Conservation (phyloP, 2,888 invertebrate genomes). For the Lochmaea crataegi region DNA sequence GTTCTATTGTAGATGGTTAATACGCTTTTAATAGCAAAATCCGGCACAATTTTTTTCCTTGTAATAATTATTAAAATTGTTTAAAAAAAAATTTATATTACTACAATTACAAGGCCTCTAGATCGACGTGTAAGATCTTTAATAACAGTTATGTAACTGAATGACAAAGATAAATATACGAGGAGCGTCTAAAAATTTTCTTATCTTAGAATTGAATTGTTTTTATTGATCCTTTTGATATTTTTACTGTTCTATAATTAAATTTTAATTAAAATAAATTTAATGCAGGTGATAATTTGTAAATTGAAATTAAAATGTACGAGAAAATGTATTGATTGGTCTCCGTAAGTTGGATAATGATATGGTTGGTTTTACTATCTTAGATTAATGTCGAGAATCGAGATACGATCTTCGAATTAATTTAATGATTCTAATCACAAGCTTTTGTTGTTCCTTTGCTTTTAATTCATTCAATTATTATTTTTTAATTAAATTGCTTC, state of each 20-base stretch:
- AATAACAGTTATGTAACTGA: slow-evolving; percentile 37
- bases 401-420: slow-evolving; percentile 46
- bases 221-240: too few species aligned
- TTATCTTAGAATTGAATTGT: too few species aligned
- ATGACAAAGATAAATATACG: not conserved
- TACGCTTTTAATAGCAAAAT: slow-evolving; percentile 19
- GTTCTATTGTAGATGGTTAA: slow-evolving; percentile 3
- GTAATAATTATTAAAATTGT: slow-evolving; percentile 12
- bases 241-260: too few species aligned
- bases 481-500: slow-evolving; percentile 43
- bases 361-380: slow-evolving; percentile 41
- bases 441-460: slow-evolving; percentile 43
- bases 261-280: too few species aligned
- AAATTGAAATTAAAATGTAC: not conserved
- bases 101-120: slow-evolving; percentile 32
- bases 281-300: too few species aligned
- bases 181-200: not conserved
- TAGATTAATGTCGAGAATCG: slow-evolving; percentile 42
- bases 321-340: not conserved
- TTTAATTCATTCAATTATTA: slow-evolving; percentile 45
- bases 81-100: slow-evolving; percentile 36
- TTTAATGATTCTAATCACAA: slow-evolving; percentile 48
- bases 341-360: slow-evolving; percentile 35
- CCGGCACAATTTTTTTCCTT: slow-evolving; percentile 10
- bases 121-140: slow-evolving; percentile 37